Percentiles rank a stretch among this genome's conserved stretches.
phyloP scores from a whole-genome alignment of 2,797 vertebrate species.

The Xiphorhynchus erythropygius region DNA sequence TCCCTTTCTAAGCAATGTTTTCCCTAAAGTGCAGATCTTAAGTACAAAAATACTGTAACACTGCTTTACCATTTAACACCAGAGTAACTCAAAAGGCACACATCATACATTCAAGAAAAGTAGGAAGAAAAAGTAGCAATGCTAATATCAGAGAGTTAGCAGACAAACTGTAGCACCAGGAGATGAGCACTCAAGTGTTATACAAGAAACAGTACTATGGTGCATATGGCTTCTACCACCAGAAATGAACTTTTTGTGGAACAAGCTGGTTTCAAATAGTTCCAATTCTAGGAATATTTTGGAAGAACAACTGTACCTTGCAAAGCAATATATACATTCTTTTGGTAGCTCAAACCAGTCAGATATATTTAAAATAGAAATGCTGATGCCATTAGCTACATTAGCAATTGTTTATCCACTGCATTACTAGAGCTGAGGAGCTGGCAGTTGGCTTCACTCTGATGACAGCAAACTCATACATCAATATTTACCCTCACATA shows the following conservation, averaged over 20 bases:
- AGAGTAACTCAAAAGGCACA: constrained; percentile 86
- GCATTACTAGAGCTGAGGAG: background rate
- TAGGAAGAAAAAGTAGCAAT: constrained; percentile 68
- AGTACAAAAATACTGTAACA: constrained; percentile 86
- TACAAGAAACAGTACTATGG: constrained; percentile 54
- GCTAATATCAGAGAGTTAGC: constrained; percentile 52
- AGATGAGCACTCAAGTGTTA: constrained; percentile 54
- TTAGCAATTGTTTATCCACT: constrained; percentile 1
- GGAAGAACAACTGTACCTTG: constrained; percentile 70
- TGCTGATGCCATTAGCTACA: background rate
- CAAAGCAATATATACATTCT: constrained; percentile 45
- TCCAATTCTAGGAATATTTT: constrained; percentile 35
- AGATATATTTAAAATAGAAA: constrained; percentile 4
- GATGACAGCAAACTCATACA: background rate
- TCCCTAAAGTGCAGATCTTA: constrained; percentile 88
- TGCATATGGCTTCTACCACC: constrained; percentile 74
- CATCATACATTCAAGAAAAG: constrained; percentile 80
- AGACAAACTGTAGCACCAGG: constrained; percentile 68
- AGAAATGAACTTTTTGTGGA: constrained; percentile 38
- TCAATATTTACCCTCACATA: background rate
- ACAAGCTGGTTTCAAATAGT: constrained; percentile 41
- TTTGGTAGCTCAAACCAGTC: constrained; percentile 1
- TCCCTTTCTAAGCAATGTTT: constrained; percentile 73
- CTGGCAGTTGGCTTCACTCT: background rate
- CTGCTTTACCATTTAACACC: constrained; percentile 79